Evolutionary conservation across 2,888 invertebrate species (phyloP), one percentile per base, ranked within the genome.

Genomic region (Phortica okadai): DNA sequence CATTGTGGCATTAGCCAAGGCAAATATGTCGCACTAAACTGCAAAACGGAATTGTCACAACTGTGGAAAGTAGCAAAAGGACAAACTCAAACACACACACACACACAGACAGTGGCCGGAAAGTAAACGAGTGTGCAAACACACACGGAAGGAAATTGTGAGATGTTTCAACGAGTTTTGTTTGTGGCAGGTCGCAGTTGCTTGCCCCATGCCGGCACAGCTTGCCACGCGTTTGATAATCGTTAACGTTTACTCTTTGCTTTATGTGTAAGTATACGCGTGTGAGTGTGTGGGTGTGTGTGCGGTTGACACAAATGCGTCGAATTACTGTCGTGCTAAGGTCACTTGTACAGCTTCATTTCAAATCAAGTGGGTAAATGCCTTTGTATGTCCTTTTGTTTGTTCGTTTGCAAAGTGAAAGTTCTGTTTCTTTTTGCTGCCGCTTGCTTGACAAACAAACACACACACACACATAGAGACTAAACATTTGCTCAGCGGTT

Each of bases 1-100:
- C 25, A 25, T 21, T 25, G 79, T 78, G 79, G 83, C 86, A 86
- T 88, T 87, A 86, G 87, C 81, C 88, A 79, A 33, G 84, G 83
- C 84, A 85, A 87, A 87, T 86, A 84, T 88, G 86, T 84, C 83
- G 86, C 87, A 86, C 87, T 88, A 87, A 87, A 82, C 82, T 77
- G 82, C 84, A 73, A 80, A 72, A 78, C 87, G 88, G 87, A 87
- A 84, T 80, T 81, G 81, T 77, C 77, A 83, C 80, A 76, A 79
- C 82, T 79, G 80, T 42, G 77, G 78, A 77, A 80, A 79, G 79
- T 76, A 74, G 16, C 45, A 45, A 69, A 77, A 76, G 58, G 64
- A 82, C 81, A 82, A 73, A 62, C 78, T 73, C 62, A 75, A 45
- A 72, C 76, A 58, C 50, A 54, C 64, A 66, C 33, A 78, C 44